Conservation (phyloP, 2,797 vertebrate species). For the Siniperca scherzeri region DNA sequence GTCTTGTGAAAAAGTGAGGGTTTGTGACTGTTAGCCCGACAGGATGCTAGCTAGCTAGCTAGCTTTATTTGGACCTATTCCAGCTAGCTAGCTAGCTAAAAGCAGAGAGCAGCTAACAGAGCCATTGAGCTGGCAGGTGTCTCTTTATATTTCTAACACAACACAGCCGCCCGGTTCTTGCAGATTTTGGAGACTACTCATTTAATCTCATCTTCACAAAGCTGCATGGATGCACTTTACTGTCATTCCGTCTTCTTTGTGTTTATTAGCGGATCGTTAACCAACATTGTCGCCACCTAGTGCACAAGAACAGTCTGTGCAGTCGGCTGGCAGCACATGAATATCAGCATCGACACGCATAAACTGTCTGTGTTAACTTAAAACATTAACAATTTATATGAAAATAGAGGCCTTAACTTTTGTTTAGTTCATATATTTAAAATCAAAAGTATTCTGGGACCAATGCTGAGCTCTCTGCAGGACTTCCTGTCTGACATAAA, state of each 20-base stretch:
- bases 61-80: neutral
- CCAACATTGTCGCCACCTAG: slow-evolving; percentile 14
- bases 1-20: neutral
- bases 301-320: neutral
- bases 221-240: neutral
- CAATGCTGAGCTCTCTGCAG: no score
- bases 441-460: neutral
- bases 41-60: slow-evolving; percentile 25
- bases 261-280: neutral
- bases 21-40: neutral
- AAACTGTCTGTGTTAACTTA: no score
- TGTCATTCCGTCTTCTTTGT: slow-evolving; percentile 3
- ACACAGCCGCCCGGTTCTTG: neutral
- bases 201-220: neutral
- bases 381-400: no score
- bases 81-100: neutral
- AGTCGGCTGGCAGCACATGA: neutral
- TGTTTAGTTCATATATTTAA: neutral
- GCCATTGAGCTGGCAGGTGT: neutral
- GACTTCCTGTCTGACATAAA: no score
- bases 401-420: no score
- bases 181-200: neutral
- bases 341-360: no score
- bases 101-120: no score
- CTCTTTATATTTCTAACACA: neutral